phyloP scores from a whole-genome alignment of 1,140 invertebrate species.

The Trichonephila inaurata region DNA sequence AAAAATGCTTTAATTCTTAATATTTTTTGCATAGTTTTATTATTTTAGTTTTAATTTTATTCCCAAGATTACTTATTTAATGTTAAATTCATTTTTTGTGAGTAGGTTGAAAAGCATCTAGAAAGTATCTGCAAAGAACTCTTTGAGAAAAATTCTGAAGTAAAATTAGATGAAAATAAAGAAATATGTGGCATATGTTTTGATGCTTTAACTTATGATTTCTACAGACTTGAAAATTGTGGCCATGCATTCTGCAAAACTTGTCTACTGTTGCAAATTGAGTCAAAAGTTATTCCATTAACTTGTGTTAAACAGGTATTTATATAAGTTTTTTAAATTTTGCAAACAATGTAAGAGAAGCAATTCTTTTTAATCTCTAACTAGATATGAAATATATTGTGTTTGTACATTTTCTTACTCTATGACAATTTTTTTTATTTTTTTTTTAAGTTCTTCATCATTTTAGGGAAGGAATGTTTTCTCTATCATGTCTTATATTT shows the following conservation, averaged over 20 bases:
- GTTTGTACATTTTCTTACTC: too few species aligned
- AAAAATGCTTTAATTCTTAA: too few species aligned
- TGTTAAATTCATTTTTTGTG: neutral
- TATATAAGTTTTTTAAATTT: neutral
- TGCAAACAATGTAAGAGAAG: too few species aligned
- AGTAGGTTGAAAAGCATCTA: constrained; percentile 54
- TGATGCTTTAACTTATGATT: constrained; percentile 25
- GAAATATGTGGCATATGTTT: constrained; percentile 66
- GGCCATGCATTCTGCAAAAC: constrained; percentile 69
- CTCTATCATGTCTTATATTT: too few species aligned
- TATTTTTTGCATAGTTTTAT: too few species aligned
- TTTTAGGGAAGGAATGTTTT: too few species aligned
- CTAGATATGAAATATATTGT: too few species aligned
- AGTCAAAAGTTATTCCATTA: constrained; percentile 45
- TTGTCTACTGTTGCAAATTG: constrained; percentile 57
- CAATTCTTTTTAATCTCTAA: too few species aligned
- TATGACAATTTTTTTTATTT: too few species aligned
- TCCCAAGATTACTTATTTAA: neutral
- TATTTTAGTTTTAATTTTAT: neutral
- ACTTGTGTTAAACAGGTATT: constrained; percentile 50
- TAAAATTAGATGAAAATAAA: neutral
- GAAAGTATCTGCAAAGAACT: constrained; percentile 54
- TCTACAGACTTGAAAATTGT: constrained; percentile 66
- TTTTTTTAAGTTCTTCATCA: too few species aligned
- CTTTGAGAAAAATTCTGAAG: neutral